Conservation (phyloP, 2,888 invertebrate genomes). For the Pseudococcus jackbeardsleyi region DNA sequence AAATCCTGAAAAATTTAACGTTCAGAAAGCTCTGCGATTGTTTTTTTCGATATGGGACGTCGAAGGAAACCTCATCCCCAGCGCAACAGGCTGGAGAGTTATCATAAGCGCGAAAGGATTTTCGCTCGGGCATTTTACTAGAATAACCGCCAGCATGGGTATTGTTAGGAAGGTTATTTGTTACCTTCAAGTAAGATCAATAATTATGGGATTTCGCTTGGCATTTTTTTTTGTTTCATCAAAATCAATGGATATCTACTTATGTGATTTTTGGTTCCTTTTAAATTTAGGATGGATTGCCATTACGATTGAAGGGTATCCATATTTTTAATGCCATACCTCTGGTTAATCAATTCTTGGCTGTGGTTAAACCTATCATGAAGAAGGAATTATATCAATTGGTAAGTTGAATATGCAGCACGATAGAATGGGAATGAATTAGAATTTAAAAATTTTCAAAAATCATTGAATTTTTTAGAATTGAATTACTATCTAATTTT, state of each 20-base stretch:
- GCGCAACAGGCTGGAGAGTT: conserved; percentile 61
- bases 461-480: too few species aligned
- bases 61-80: conserved; percentile 53
- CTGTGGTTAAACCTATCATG: conserved; percentile 66
- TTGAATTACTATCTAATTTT: too few species aligned
- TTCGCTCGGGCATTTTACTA: conserved; percentile 65
- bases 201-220: background rate
- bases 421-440: background rate
- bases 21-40: conserved; percentile 53
- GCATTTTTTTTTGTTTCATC: background rate
- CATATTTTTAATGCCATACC: conserved; percentile 66
- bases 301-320: conserved; percentile 65
- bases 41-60: conserved; percentile 64
- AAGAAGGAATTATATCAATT: conserved; percentile 65
- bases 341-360: conserved; percentile 65
- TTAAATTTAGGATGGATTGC: conserved; percentile 62
- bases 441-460: background rate
- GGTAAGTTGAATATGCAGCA: conserved; percentile 58
- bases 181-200: conserved; percentile 66
- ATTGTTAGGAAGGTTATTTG: conserved; percentile 63
- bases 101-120: conserved; percentile 66
- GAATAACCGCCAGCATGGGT: conserved; percentile 55
- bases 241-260: too few species aligned
- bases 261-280: background rate
- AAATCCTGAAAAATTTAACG: conserved; percentile 58